A percentile compares a stretch with the other conserved stretches of the same genome.
Evolutionary conservation across 1,140 invertebrate genomes (phyloP).

Genomic region (Aphaenogaster rudis): DNA sequence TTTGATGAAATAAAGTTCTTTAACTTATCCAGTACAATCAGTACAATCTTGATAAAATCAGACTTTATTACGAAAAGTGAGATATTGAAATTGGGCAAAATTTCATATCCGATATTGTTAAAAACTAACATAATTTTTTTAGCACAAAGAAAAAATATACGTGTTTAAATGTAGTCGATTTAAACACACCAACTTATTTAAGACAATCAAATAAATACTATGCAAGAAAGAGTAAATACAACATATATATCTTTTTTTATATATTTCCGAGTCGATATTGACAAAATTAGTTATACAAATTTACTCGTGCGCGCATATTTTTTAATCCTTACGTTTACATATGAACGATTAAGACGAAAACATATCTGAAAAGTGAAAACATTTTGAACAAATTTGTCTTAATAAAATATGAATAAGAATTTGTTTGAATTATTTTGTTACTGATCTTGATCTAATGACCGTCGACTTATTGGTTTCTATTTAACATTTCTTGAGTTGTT

Average conservation of each 20-base stretch:
- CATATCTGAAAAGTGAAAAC: not conserved
- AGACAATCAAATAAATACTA: not conserved
- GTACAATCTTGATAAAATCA: not conserved
- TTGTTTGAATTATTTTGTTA: not conserved
- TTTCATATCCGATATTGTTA: not conserved
- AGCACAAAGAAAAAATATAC: not conserved
- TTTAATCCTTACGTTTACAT: not conserved
- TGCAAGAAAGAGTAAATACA: not conserved
- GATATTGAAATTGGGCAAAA: not conserved
- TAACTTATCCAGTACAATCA: not conserved
- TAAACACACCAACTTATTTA: not conserved
- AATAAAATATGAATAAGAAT: slow-evolving; percentile 1
- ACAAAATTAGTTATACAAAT: slow-evolving; percentile 27
- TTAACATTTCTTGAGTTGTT: not conserved
- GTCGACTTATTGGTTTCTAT: not conserved
- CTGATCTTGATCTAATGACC: not conserved
- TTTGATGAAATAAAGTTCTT: not conserved
- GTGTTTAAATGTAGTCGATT: not conserved
- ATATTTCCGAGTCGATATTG: not conserved
- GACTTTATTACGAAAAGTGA: not conserved
- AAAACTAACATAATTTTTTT: not conserved
- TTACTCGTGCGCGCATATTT: not conserved
- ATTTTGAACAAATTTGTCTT: not conserved
- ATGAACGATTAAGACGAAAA: not conserved
- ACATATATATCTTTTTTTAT: not conserved